Evolutionary conservation across 2,888 invertebrate species (phyloP).

Genomic region (Epirrhoe alternata): DNA sequence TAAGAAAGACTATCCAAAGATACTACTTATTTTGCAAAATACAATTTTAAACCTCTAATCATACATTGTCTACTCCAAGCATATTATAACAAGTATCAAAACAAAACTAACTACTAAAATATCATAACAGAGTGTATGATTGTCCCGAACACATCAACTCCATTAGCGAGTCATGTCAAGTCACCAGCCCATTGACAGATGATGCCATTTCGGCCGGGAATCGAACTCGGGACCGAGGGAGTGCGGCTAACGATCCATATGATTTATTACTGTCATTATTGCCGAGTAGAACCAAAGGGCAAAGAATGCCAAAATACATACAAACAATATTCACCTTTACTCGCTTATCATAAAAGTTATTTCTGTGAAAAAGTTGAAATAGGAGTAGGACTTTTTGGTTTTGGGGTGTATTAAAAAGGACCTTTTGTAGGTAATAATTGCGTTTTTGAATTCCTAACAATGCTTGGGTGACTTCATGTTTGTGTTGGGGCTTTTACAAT

Average conservation of each 20-base stretch:
- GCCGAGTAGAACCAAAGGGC: conserved; percentile 57
- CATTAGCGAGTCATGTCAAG: conserved; percentile 82
- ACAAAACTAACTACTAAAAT: conserved; percentile 21
- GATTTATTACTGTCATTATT: conserved; percentile 85
- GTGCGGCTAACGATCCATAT: conserved; percentile 83
- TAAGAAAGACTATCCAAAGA: too few species aligned
- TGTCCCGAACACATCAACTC: conserved; percentile 75
- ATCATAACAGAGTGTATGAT: conserved; percentile 49
- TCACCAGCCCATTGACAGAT: conserved; percentile 83
- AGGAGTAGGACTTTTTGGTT: conserved; percentile 42
- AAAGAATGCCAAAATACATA: conserved; percentile 58
- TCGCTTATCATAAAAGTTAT: not conserved
- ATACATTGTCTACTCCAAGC: too few species aligned
- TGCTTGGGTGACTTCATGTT: conserved; percentile 23
- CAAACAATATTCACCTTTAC: conserved; percentile 41
- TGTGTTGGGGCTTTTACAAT: conserved; percentile 11
- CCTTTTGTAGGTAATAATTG: conserved; percentile 67
- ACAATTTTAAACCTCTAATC: too few species aligned
- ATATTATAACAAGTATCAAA: not conserved
- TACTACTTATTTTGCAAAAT: too few species aligned
- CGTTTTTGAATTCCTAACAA: conserved; percentile 66
- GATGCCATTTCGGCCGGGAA: conserved; percentile 83
- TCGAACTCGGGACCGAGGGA: conserved; percentile 80
- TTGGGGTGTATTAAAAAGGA: conserved; percentile 45
- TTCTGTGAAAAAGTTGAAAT: conserved; percentile 30